These are phyloP conservation scores for Oconnorella tubifera DNA, from an alignment of 2,888 invertebrate species.

Conservation along the genomic window DNA sequence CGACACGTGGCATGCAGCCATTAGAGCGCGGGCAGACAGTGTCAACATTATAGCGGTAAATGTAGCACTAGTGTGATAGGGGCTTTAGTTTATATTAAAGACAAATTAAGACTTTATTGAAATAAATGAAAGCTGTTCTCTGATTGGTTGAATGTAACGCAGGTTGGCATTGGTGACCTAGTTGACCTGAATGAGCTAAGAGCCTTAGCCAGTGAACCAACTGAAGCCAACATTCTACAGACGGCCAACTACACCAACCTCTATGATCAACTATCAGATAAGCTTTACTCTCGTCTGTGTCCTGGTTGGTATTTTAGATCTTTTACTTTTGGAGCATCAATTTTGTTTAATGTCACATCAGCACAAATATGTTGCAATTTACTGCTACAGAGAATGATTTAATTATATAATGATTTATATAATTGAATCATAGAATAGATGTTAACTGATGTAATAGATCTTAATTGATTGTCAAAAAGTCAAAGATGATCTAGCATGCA, in stretches of 20 bases:
- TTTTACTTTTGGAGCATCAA: not conserved
- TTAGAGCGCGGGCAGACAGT: conserved; percentile 18
- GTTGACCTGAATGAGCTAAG: conserved; percentile 40
- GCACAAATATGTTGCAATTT: too few relatives aligned
- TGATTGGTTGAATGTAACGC: too few relatives aligned
- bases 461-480: too few relatives aligned
- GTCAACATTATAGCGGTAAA: conserved; percentile 24
- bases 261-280: conserved; percentile 10
- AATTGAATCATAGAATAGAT: too few relatives aligned
- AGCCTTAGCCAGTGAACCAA: conserved; percentile 41
- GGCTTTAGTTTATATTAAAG: too few relatives aligned
- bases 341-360: too few relatives aligned
- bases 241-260: conserved; percentile 22
- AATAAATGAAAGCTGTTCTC: too few relatives aligned
- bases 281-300: conserved; percentile 30
- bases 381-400: not conserved
- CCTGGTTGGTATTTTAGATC: conserved; percentile 45
- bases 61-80: too few relatives aligned
- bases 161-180: conserved; percentile 24
- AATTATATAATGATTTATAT: too few relatives aligned
- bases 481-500: too few relatives aligned
- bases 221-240: conserved; percentile 31
- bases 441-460: too few relatives aligned
- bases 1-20: conserved; percentile 28
- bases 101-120: too few relatives aligned